Conservation (phyloP, 2,113 vertebrate genomes). For the Gnathonemus echidnorhynchus region DNA sequence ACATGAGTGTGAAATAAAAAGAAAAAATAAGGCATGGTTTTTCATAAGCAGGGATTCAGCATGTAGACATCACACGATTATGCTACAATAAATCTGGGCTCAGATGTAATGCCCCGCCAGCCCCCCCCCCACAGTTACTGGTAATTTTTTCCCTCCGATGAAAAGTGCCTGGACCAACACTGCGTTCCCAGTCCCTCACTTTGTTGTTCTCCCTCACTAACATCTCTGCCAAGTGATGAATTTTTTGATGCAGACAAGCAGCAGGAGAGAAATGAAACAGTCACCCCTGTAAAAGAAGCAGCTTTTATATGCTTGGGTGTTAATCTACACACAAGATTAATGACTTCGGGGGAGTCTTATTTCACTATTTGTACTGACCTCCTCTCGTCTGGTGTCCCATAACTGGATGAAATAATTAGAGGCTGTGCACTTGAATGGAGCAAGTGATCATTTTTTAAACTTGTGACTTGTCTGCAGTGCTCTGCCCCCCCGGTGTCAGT, state of each 20-base stretch:
- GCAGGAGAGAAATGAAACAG: background rate
- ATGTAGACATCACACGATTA: background rate
- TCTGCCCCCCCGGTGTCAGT: slow-evolving; percentile 23
- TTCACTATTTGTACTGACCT: background rate
- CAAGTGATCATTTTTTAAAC: slow-evolving; percentile 28
- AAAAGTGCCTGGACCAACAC: background rate
- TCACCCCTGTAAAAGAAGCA: background rate
- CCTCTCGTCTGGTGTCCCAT: background rate
- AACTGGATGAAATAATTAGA: background rate
- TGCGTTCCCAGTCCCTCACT: background rate
- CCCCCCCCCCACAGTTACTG: background rate
- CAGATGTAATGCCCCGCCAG: background rate
- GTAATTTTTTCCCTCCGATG: background rate
- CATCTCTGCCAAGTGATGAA: background rate
- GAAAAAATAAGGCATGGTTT: background rate
- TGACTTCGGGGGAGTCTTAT: background rate
- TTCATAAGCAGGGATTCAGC: background rate
- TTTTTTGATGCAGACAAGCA: background rate
- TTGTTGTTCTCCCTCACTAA: background rate
- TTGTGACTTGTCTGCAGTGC: slow-evolving; percentile 23
- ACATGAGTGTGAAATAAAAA: background rate
- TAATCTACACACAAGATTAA: background rate
- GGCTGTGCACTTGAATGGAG: background rate
- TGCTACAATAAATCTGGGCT: background rate
- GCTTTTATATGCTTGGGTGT: background rate